Base-by-base conservation (phyloP, 2,797 vertebrate genomes). In the Gorsachius magnificus region DNA sequence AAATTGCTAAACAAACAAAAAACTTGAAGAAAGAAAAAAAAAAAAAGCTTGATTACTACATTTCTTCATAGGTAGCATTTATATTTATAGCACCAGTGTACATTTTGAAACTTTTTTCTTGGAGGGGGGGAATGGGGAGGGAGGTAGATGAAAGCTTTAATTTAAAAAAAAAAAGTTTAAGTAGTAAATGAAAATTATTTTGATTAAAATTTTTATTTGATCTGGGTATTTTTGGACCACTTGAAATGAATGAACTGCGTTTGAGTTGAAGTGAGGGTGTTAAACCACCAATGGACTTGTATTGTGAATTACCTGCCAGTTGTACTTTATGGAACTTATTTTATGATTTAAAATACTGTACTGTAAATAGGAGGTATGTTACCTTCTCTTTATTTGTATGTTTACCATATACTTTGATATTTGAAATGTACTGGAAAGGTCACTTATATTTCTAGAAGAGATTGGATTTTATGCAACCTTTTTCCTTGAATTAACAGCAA, bases 371-470 rank as follows among this genome's bases (percentile, higher is more conserved):
- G 97, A 98, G 98, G 98, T 98, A 97, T 97, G 98, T 98, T 98
- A 97, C 98, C 98, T 98, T 98, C 98, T 98, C 97, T 98, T 98
- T 98, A 97, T 98, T 98, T 98, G 97, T 98, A 98, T 98, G 99
- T 99, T 99, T 99, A 99, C 99, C 98, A 98, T 98, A 98, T 98
- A 98, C 98, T 98, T 99, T 99, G 98, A 99, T 99, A 99, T 98
- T 98, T 98, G 98, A 98, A 98, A 98, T 98, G 98, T 99, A 99
- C 98, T 98, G 98, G 98, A 99, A 99, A 99, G 98, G 98, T 98
- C 98, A 98, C 98, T 98, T 99, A 99, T 99, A 99, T 99, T 99
- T 99, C 98, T 99, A 99, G 98, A 98, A 98, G 96, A 98, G 98
- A 99, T 98, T 98, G 98, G 98, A 99, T 98, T 99, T 99, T 99